Base-by-base conservation (phyloP, 2,888 invertebrate species). In the Pteria penguin region DNA sequence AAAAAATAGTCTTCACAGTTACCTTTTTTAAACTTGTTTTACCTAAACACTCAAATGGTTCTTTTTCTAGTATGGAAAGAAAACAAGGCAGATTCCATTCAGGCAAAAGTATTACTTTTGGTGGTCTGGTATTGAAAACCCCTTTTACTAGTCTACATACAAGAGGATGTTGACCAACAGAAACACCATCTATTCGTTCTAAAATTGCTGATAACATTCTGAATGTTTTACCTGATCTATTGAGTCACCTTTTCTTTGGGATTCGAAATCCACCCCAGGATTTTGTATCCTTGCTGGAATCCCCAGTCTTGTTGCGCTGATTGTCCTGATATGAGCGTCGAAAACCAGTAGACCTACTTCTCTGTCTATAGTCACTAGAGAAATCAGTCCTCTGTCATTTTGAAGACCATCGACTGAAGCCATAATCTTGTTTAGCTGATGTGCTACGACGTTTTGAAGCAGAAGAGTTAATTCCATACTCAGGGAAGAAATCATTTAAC, bases 401-500 rank as follows among this genome's bases (percentile, higher is more conserved):
- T n/a, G n/a, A n/a, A n/a, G n/a, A n/a, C n/a, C n/a, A n/a, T n/a
- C n/a, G n/a, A n/a, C n/a, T n/a, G n/a, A n/a, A n/a, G n/a, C n/a
- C n/a, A n/a, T n/a, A n/a, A n/a, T n/a, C n/a, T n/a, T n/a, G n/a
- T n/a, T n/a, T n/a, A n/a, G n/a, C n/a, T n/a, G n/a, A n/a, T n/a
- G n/a, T n/a, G n/a, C n/a, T n/a, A n/a, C n/a, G n/a, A n/a, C 14
- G 60, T 2, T 24, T 60, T 60, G 29, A 4, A 29, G 22, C 26
- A 60, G 4, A 62, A 26, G 26, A n/a, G n/a, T n/a, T n/a, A n/a
- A n/a, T n/a, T n/a, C n/a, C n/a, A n/a, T n/a, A 72, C 26, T 75
- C 78, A 31, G 76, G 71, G n/a, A 66, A 22, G 1, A 77, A 31
- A 32, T 76, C 71, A 2, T 24, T 45, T 14, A 81, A 27, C 11